Percentiles rank a stretch among this genome's conserved stretches.
Conservation (phyloP, 37 sponge, comb jelly and placozoan genomes). For the Spongia lamella region DNA sequence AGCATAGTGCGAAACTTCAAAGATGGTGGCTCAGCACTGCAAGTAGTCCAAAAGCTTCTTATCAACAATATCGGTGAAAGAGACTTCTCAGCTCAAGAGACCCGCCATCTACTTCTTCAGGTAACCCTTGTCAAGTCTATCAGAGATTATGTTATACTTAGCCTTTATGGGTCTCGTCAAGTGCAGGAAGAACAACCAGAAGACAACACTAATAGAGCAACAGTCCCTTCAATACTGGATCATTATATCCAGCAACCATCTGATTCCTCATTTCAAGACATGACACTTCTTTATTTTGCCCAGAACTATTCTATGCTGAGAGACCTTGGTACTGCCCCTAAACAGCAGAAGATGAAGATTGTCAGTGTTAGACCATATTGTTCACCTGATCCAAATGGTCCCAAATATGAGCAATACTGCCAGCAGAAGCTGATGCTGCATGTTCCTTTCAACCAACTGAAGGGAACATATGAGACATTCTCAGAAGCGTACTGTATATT, state of each 20-base stretch:
- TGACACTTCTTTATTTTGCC: slow-evolving; percentile 32
- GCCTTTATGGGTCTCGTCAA: slow-evolving; percentile 38
- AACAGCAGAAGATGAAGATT: neutral
- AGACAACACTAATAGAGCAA: neutral
- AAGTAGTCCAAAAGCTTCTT: too few relatives aligned
- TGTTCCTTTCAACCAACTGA: slow-evolving; percentile 14
- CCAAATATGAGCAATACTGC: slow-evolving; percentile 32
- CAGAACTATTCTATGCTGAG: slow-evolving; percentile 22
- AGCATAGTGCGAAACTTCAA: slow-evolving; percentile 17
- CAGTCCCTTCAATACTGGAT: slow-evolving; percentile 18
- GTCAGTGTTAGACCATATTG: slow-evolving; percentile 19
- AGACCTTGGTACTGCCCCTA: too few relatives aligned
- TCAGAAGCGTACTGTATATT: slow-evolving; percentile 11
- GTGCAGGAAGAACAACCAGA: too few relatives aligned
- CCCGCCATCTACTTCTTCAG: slow-evolving; percentile 45
- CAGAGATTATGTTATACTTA: slow-evolving; percentile 24
- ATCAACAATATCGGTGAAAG: slow-evolving; percentile 36
- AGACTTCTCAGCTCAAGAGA: too few relatives aligned
- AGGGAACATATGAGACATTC: neutral
- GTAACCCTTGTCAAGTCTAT: slow-evolving; percentile 29
- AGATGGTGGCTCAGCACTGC: slow-evolving; percentile 28
- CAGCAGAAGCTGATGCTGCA: slow-evolving; percentile 45
- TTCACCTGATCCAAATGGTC: slow-evolving; percentile 20
- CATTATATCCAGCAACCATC: slow-evolving; percentile 19
- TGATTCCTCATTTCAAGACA: slow-evolving; percentile 13